Base-by-base conservation (phyloP, 2,888 invertebrate species). In the Tupiocoris notatus region DNA sequence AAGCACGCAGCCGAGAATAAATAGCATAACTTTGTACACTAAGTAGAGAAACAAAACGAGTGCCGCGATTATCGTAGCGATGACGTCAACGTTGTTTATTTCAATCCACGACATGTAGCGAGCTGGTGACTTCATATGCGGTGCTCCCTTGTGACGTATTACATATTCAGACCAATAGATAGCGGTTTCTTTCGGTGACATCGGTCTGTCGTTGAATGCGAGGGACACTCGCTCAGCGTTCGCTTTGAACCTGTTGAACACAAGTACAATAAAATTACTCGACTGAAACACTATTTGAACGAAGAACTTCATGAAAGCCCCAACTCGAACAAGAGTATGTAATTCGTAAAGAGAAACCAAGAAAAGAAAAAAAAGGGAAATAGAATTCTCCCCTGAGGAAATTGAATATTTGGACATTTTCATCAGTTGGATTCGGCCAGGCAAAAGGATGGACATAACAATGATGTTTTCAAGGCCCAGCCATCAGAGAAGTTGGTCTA, bases 101-200 rank as follows among this genome's bases (percentile, higher is more conserved):
- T 67, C 62, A 17, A 54, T n/a, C 68, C 68, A 76, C 20, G 62
- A 24, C 63, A 76, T n/a, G 20, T 76, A n/a, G 1, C 76, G 25
- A 6, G 76, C 76, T 2, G 76, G 54, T 16, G 68, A 62, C 56
- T 63, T 67, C 23, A 76, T n/a, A 25, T 76, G 76, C 1, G 67
- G 68, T 2, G 76, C 76, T n/a, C 76, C 76, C 23, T 76, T 25
- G 62, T 89, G 88, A 54, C 88, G 85, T 6, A 88, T 82, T 0
- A 89, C 87, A 80, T 89, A 89, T 82, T 90, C 90, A 65, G 88
- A 86, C 90, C 90, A 90, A 83, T 88, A 90, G 0, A 89, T 83
- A 0, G 88, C 88, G 21, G 87, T 87, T 22, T 89, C 88, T 77
- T 89, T 80, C 0, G 90, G 87, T 17, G 86, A 84, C 81, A 86